Evolutionary conservation across 92 coral and sea anemone genomes (phyloP).

Genomic region (Porites rus): DNA sequence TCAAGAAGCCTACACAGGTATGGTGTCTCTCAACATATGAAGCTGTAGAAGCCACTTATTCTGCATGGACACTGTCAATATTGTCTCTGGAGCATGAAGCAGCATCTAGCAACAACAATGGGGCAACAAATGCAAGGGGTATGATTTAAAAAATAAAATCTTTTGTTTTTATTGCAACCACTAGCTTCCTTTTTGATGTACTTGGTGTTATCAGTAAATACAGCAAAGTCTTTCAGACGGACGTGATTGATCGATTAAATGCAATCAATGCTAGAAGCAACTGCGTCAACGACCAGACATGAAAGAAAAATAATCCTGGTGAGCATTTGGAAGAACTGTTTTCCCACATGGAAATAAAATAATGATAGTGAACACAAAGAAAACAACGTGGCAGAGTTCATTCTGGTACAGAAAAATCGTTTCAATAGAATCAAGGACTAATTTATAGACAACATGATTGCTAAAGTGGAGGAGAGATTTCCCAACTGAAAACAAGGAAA

Average conservation of each 20-base stretch:
- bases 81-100: conserved; percentile 56
- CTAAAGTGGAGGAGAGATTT: conserved; percentile 27
- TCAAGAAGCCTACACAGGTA: conserved; percentile 54
- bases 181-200: conserved; percentile 51
- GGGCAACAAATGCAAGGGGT: conserved; percentile 41
- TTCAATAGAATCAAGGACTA: conserved; percentile 41
- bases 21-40: conserved; percentile 26
- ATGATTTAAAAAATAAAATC: conserved; percentile 42
- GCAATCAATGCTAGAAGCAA: conserved; percentile 42
- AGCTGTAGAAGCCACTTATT: conserved; percentile 47
- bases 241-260: conserved; percentile 33
- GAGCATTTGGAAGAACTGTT: conserved; percentile 23
- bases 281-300: conserved; percentile 34
- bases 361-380: conserved; percentile 57
- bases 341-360: conserved; percentile 22
- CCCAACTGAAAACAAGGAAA: too few species aligned
- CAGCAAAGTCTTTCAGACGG: conserved; percentile 51
- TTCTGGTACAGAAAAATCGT: conserved; percentile 40
- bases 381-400: conserved; percentile 33
- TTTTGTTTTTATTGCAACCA: conserved; percentile 43
- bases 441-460: conserved; percentile 25
- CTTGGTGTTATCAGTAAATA: conserved; percentile 31
- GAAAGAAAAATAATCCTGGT: conserved; percentile 33
- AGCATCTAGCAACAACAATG: conserved; percentile 28
- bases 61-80: conserved; percentile 38